These are phyloP conservation scores for Scatophagus argus DNA, from an alignment of 2,113 vertebrate genomes.

Conservation along the genomic window DNA sequence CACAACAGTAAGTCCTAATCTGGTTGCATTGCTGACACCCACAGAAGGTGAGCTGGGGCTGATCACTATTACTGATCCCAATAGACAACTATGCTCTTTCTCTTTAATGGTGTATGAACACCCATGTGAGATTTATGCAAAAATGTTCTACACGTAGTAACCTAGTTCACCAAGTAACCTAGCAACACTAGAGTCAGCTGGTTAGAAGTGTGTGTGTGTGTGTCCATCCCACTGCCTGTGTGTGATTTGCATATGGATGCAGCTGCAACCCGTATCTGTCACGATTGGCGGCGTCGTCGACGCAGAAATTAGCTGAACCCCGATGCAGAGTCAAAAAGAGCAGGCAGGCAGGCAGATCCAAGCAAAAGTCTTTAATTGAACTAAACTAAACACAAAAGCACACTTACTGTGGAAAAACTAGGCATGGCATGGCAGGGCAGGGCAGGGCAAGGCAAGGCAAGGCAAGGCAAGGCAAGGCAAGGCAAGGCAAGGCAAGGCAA, in stretches of 20 bases:
- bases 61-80: constrained; percentile 47
- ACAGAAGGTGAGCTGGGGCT: background rate
- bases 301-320: no score
- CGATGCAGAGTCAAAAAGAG: no score
- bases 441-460: no score
- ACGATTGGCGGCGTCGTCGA: no score
- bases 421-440: no score
- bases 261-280: constrained; percentile 26
- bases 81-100: background rate
- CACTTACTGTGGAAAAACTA: no score
- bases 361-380: no score
- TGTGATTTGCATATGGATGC: constrained; percentile 60
- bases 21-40: background rate
- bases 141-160: constrained; percentile 75
- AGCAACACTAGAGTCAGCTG: constrained; percentile 79
- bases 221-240: constrained; percentile 26
- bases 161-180: constrained; percentile 81
- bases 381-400: no score
- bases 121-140: constrained; percentile 69
- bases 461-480: no score
- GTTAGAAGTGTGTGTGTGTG: constrained; percentile 36
- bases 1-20: constrained; percentile 7
- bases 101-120: constrained; percentile 16
- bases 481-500: no score
- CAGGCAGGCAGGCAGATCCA: no score